These are phyloP conservation scores for Dromiciops gliroides DNA, from an alignment of 2,113 vertebrate species.

Conservation along the genomic window DNA sequence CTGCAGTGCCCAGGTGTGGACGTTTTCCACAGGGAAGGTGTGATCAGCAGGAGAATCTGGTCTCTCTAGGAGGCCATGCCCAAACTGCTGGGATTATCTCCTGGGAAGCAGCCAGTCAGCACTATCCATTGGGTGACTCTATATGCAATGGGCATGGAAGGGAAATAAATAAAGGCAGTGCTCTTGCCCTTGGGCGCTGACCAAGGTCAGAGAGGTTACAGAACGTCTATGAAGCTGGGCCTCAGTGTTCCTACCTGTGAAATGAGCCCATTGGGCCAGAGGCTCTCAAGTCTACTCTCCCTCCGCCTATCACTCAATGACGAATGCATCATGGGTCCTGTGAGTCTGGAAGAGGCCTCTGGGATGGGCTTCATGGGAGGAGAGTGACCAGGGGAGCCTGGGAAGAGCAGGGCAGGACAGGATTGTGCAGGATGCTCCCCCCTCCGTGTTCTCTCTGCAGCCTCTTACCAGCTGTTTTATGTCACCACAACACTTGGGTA, in stretches of 20 bases:
- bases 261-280: not conserved
- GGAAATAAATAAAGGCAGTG: not conserved
- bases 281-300: too few relatives aligned
- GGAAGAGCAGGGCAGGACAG: not conserved
- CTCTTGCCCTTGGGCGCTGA: not conserved
- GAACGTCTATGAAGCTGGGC: not conserved
- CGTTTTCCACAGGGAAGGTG: not conserved
- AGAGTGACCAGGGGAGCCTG: not conserved
- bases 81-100: not conserved
- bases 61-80: not conserved
- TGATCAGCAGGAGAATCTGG: not conserved
- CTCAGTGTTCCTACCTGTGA: not conserved
- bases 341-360: too few relatives aligned
- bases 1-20: not conserved
- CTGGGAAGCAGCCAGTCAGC: not conserved
- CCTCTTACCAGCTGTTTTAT: not conserved
- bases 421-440: not conserved
- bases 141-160: not conserved
- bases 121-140: not conserved
- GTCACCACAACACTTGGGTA: not conserved
- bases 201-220: not conserved
- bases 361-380: not conserved
- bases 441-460: not conserved
- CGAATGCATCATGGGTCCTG: too few relatives aligned
- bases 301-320: too few relatives aligned